Evolutionary conservation across 1,140 invertebrate species (phyloP).

Genomic region (Acromyrmex echinatior): DNA sequence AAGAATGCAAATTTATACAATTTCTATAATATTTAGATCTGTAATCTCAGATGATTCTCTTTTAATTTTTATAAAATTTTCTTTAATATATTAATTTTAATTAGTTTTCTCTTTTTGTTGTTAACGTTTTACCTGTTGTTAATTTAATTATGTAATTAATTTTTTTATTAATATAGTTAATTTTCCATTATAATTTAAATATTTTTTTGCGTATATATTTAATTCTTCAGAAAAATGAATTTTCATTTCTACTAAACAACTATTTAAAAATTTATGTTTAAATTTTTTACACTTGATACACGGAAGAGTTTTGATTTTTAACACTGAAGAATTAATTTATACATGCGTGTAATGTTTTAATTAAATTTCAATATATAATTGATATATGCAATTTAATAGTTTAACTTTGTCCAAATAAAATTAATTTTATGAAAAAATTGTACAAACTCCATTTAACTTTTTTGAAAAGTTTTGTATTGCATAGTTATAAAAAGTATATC

Average conservation of each 20-base stretch:
- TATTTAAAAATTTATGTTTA: not conserved
- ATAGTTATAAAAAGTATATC: too few species aligned
- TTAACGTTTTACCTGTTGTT: not conserved
- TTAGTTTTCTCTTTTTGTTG: not conserved
- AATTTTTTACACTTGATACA: not conserved
- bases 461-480: too few species aligned
- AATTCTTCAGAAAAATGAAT: not conserved
- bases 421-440: too few species aligned
- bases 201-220: not conserved
- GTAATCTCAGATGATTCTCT: not conserved
- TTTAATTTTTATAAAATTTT: not conserved
- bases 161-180: too few species aligned
- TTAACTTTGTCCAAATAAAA: not conserved
- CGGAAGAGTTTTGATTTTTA: not conserved
- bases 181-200: not conserved
- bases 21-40: not conserved
- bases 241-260: not conserved
- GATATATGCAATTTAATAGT: not conserved
- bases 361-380: slow-evolving; percentile 4
- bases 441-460: too few species aligned
- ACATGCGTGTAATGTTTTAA: not conserved
- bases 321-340: not conserved
- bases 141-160: not conserved
- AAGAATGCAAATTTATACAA: not conserved
- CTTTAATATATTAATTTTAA: not conserved